Evolutionary conservation across 1,140 invertebrate genomes (phyloP).

Genomic region (Agraylea sexmaculata): DNA sequence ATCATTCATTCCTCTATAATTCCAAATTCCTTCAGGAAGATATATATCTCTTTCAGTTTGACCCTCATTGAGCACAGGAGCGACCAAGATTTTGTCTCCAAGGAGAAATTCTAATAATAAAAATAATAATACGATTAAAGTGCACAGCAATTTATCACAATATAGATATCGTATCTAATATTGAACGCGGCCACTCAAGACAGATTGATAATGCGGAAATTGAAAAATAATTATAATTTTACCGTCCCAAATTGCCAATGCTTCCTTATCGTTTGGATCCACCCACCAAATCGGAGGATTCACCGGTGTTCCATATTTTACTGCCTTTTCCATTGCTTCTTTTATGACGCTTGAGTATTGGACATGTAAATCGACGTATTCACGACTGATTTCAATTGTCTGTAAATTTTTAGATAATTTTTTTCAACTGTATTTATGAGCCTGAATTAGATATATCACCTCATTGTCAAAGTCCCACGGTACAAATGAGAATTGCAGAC

Average conservation of each 20-base stretch:
- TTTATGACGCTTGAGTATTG: conserved; percentile 51
- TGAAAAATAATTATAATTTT: conserved; percentile 16
- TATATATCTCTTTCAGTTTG: conserved; percentile 59
- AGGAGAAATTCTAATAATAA: conserved; percentile 64
- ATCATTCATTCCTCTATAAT: conserved; percentile 38
- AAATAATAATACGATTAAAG: conserved; percentile 7
- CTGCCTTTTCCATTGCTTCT: conserved; percentile 45
- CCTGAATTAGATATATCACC: conserved; percentile 24
- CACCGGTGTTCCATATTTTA: conserved; percentile 54
- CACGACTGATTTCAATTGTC: conserved; percentile 52
- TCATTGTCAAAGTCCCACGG: conserved; percentile 79
- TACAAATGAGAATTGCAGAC: conserved; percentile 75
- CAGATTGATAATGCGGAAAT: too few species aligned
- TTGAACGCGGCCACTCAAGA: too few species aligned
- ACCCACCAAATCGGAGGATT: conserved; percentile 91
- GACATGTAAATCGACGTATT: conserved; percentile 57
- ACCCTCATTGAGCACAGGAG: conserved; percentile 63
- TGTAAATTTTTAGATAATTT: conserved; percentile 23
- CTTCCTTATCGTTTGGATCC: conserved; percentile 52
- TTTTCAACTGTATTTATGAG: conserved; percentile 11
- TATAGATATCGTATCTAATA: too few species aligned
- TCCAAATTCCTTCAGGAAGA: conserved; percentile 60
- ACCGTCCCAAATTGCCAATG: conserved; percentile 57
- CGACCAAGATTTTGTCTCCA: conserved; percentile 74
- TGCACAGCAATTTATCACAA: too few species aligned